phyloP scores from a whole-genome alignment of 2,888 invertebrate species.

The Stenotaenia linearis region DNA sequence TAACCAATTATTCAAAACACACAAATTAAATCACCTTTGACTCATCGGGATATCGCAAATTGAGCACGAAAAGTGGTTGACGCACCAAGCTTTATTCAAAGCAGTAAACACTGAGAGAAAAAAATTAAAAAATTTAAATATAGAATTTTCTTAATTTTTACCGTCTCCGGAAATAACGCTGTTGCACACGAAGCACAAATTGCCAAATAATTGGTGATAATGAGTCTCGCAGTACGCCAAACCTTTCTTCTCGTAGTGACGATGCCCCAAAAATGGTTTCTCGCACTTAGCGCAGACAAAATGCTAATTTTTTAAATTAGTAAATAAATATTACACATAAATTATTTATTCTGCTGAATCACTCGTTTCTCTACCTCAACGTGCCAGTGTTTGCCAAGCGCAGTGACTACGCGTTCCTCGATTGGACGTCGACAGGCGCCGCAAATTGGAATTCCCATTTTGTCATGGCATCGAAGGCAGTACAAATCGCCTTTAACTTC shows the following conservation, averaged over 20 bases:
- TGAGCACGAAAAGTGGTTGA: constrained; percentile 96
- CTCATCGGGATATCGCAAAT: constrained; percentile 94
- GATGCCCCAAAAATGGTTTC: constrained; percentile 97
- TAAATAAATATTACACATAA: constrained; percentile 42
- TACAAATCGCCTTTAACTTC: constrained; percentile 95
- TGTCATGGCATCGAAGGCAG: constrained; percentile 96
- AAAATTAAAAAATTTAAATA: constrained; percentile 22
- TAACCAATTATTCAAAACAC: neutral
- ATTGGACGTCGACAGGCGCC: constrained; percentile 98
- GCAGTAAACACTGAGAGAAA: constrained; percentile 82
- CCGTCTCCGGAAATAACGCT: constrained; percentile 96
- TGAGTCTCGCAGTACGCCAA: constrained; percentile 98
- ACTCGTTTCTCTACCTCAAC: constrained; percentile 63
- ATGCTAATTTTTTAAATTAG: constrained; percentile 62
- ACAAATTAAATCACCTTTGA: constrained; percentile 59
- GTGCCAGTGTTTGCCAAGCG: constrained; percentile 97
- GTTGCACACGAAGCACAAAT: constrained; percentile 97
- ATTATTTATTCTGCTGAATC: neutral
- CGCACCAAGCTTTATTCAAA: constrained; percentile 98
- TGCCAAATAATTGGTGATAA: constrained; percentile 96
- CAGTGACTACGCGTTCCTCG: constrained; percentile 97
- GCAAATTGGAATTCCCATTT: constrained; percentile 99
- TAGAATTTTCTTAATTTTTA: constrained; percentile 51
- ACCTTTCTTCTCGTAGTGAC: constrained; percentile 97
- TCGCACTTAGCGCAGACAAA: constrained; percentile 99